Conservation (phyloP, 2,797 vertebrate species). For the Eremophila alpestris region DNA sequence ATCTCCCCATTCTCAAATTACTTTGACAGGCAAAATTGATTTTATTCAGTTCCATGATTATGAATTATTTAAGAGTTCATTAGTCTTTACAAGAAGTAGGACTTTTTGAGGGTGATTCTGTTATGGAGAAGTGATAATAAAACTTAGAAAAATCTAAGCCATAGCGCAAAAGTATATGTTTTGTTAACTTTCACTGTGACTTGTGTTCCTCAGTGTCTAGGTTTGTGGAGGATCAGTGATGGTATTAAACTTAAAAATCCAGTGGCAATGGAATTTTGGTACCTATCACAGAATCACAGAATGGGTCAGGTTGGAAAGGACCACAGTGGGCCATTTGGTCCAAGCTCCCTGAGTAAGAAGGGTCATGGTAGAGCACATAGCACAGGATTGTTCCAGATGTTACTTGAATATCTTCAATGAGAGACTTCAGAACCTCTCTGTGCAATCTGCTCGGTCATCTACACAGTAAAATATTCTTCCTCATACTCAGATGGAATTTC, state of each 20-base stretch:
- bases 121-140: neutral
- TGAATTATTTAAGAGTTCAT: neutral
- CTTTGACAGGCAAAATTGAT: neutral
- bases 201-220: neutral
- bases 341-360: neutral
- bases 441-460: too few species aligned
- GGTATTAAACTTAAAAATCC: neutral
- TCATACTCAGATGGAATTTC: neutral
- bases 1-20: neutral
- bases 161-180: neutral
- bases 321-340: neutral
- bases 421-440: neutral
- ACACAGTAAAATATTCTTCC: neutral
- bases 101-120: neutral
- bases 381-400: neutral
- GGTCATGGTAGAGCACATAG: neutral
- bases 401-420: neutral
- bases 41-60: neutral
- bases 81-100: neutral
- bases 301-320: neutral
- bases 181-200: neutral
- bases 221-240: neutral
- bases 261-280: neutral
- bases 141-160: neutral
- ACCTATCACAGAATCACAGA: neutral